Percentiles rank a stretch among this genome's conserved stretches.
These are phyloP conservation scores for Epicampocera succincta DNA, from an alignment of 2,888 invertebrate species.

Conservation along the genomic window DNA sequence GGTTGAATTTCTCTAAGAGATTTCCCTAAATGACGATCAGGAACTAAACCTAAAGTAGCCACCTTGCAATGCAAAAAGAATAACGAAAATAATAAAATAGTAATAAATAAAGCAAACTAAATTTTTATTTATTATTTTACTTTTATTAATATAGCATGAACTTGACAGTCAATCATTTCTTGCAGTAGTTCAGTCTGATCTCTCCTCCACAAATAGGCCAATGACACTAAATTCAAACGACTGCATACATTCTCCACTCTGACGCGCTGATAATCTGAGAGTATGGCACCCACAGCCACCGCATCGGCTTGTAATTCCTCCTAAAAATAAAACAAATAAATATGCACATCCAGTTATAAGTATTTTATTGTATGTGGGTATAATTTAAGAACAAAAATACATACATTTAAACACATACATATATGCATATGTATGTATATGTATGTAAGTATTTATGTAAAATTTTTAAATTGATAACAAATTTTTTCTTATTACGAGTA, in stretches of 20 bases:
- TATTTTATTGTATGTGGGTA: no score
- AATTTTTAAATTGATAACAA: no score
- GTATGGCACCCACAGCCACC: constrained; percentile 98
- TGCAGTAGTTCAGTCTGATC: constrained; percentile 96
- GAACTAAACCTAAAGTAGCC: constrained; percentile 95
- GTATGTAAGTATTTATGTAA: no score
- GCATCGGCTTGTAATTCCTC: constrained; percentile 90
- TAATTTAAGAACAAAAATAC: no score
- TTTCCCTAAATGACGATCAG: constrained; percentile 92
- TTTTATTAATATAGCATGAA: constrained; percentile 98
- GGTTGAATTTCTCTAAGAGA: constrained; percentile 92
- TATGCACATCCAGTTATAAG: background rate
- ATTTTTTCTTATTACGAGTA: no score
- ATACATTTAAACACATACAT: no score
- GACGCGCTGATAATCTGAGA: constrained; percentile 98
- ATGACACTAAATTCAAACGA: constrained; percentile 92
- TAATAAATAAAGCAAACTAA: background rate
- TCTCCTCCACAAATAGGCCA: constrained; percentile 97
- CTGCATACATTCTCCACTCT: constrained; percentile 99
- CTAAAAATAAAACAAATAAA: constrained; percentile 70
- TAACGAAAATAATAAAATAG: no score
- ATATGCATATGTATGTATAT: no score
- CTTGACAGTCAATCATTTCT: constrained; percentile 97
- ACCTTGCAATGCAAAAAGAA: constrained; percentile 79
- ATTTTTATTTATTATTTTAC: constrained; percentile 82